Base-by-base conservation (phyloP, 2,113 vertebrate genomes). In the Ophthalmolycus amberensis region DNA sequence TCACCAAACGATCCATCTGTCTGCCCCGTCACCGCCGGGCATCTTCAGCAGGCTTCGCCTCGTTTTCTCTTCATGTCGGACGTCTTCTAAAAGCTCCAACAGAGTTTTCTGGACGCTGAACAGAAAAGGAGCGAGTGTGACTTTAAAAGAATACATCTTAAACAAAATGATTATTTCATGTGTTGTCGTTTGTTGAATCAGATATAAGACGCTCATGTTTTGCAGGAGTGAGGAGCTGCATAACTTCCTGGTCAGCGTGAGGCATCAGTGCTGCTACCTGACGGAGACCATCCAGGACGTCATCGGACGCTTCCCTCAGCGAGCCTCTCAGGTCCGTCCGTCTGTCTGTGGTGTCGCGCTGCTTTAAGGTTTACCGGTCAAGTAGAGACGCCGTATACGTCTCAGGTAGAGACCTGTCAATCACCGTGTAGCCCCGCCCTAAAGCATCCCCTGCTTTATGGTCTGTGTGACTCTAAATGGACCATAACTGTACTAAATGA, bases 181-280 rank as follows among this genome's bases (percentile, higher is more conserved):
- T 58, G 1, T 58, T 10, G n/a, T 25, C 29, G 8, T 15, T 32
- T 38, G 12, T 54, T 69, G 42, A 54, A 40, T 40, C 7, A 15
- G 56, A 42, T 34, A 6, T 66, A 20, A 16, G 42, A 25, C 60
- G 11, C 20, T 15, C 1, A 0, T 75, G 11, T 74, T 84, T 89
- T 94, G 44, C 91, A 98, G 97, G 90, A 95, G 89, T 84, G 97
- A 98, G 87, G 97, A 98, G 69, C 94, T 98, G 68, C 93, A 95
- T 37, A 95, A 85, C 78, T 97, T 97, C 90, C 95, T 99, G 85
- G 88, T 97, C 79, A 96, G 96, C 78, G 69, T 99, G 88, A 95
- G 91, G 78, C 96, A 95, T 42, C 96, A 98, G 44, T 98, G 97
- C 90, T 91, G 75, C 85, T 96, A 96, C 79, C 92, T 99, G 90